Evolutionary conservation across 2,797 vertebrate genomes (phyloP), one percentile per base, ranked within the genome.

Genomic region (Gobionotothen gibberifrons): DNA sequence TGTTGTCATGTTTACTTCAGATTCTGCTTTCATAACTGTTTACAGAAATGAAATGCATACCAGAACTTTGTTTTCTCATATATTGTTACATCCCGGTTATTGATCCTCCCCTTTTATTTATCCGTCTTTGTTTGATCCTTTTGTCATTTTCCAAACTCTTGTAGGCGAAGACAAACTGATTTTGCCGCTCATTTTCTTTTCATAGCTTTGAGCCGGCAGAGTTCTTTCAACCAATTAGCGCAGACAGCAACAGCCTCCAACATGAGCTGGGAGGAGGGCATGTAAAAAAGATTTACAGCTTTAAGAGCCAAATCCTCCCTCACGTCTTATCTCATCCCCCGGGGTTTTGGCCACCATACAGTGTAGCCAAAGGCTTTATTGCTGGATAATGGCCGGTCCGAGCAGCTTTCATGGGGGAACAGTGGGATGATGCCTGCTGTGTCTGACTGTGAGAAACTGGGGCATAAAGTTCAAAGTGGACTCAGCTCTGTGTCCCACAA

Each of bases 241-340:
- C 82, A 43, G 81, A 79, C 66, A 74, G 83, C 82, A 76, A 78
- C 75, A 71, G 77, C 73, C 60, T 76, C 83, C 70, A 61, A 72
- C 76, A 69, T 60, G 79, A 84, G 76, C 81, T 12, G 55, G 56
- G 72, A 84, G 81, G 85, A 77, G 84, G 83, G 70, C 85, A 74
- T 87, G 87, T 87, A 80, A 88, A 89, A 87, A 87, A 89, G 85
- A 89, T 90, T 89, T 87, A 72, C 74, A 81, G 83, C 83, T 90
- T 82, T 87, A 55, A 85, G 79, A 81, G 76, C 67, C 86, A 85
- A 89, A 91, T 89, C 88, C 85, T 77, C 82, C 83, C 83, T 79
- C 73, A 36, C 32, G 71, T 84, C 85, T 87, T 86, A 87, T 86
- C 87, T 81, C 69, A 17, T 73, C 78, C 87, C 85, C 73, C 52